Percentiles rank a stretch among this genome's conserved stretches.
phyloP scores from a whole-genome alignment of 2,888 invertebrate species.

The Helicoverpa assulta region DNA sequence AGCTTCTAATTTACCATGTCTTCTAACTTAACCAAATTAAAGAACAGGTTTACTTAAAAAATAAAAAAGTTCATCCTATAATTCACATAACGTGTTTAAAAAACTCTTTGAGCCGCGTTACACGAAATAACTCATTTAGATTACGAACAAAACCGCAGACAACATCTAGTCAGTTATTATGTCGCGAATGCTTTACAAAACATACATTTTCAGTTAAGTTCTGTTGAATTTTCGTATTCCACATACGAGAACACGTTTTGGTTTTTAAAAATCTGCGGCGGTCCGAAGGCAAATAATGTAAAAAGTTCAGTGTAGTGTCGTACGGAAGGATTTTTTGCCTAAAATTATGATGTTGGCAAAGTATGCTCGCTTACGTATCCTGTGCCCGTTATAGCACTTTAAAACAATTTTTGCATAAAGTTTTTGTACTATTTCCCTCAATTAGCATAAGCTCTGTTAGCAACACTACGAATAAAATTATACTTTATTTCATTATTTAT shows the following conservation, averaged over 20 bases:
- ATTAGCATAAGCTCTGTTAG: slow-evolving; percentile 66
- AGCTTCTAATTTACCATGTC: too few species aligned
- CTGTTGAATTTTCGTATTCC: slow-evolving; percentile 3
- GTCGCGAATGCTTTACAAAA: neutral
- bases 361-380: slow-evolving; percentile 50
- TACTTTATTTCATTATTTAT: slow-evolving; percentile 35
- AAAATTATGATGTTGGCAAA: slow-evolving; percentile 56
- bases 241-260: slow-evolving; percentile 8
- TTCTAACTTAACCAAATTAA: too few species aligned
- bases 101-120: neutral
- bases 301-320: slow-evolving; percentile 39
- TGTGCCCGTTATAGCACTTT: slow-evolving; percentile 58
- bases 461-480: slow-evolving; percentile 50
- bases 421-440: slow-evolving; percentile 53
- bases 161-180: neutral
- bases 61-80: too few species aligned
- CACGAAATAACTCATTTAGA: neutral
- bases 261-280: slow-evolving; percentile 17
- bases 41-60: too few species aligned
- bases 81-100: too few species aligned
- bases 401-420: slow-evolving; percentile 60
- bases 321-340: slow-evolving; percentile 40
- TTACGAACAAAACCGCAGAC: neutral
- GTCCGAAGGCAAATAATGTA: slow-evolving; percentile 30
- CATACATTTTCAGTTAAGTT: neutral